Conservation (phyloP, 2,113 vertebrate species). For the Phaethornis superciliosus region DNA sequence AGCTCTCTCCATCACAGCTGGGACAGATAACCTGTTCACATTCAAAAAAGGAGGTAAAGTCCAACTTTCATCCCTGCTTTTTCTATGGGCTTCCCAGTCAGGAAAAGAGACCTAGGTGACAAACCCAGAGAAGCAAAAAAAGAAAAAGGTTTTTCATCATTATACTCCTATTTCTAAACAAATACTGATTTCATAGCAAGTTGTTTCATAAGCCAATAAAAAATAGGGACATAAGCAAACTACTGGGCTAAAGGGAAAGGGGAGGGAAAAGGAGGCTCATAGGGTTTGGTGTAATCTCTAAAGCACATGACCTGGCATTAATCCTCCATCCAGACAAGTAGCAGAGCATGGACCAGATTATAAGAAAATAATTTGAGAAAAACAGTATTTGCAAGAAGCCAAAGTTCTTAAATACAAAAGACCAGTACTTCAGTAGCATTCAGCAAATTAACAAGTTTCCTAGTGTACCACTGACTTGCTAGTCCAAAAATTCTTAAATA, state of each 20-base stretch:
- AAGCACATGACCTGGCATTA: not conserved
- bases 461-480: not conserved
- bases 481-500: not conserved
- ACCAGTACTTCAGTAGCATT: not conserved
- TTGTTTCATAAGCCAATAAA: not conserved
- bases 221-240: not conserved
- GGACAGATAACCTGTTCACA: not conserved
- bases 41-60: fast-evolving
- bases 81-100: not conserved
- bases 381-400: not conserved
- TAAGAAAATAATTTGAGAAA: not conserved
- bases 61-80: not conserved
- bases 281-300: not conserved
- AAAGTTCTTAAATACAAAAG: not conserved
- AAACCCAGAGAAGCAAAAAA: not conserved
- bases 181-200: not conserved
- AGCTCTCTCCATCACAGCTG: not conserved
- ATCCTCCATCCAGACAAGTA: not conserved
- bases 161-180: not conserved
- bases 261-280: not conserved
- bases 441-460: not conserved
- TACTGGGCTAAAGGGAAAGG: not conserved
- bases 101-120: not conserved
- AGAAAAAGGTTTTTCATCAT: not conserved
- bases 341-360: not conserved